Conservation (phyloP, 2,888 invertebrate genomes). For the Cephus spinipes region DNA sequence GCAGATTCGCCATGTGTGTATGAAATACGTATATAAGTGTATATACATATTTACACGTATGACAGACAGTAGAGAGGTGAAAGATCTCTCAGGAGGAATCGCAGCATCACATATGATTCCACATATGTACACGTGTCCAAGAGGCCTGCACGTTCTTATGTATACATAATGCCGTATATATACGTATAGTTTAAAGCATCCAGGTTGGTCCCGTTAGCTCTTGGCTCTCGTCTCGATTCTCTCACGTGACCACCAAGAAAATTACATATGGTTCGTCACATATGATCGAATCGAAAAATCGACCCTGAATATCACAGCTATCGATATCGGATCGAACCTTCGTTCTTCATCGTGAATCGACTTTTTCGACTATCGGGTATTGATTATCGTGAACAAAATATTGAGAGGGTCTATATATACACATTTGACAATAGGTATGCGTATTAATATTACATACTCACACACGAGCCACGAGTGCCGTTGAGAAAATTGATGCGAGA, state of each 20-base stretch:
- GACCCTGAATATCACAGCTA: slow-evolving; percentile 24
- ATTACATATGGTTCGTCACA: slow-evolving; percentile 16
- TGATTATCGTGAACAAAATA: not conserved
- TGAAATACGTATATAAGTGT: not conserved
- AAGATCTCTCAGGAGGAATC: not conserved
- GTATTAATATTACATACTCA: not conserved
- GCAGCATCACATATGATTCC: not conserved
- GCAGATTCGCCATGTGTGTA: not conserved
- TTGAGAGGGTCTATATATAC: not conserved
- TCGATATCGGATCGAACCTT: not conserved
- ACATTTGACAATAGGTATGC: not conserved
- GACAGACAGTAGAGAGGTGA: not conserved
- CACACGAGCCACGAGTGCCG: not conserved
- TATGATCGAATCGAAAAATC: slow-evolving; percentile 12
- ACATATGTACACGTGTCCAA: not conserved
- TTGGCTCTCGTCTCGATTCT: slow-evolving; percentile 55
- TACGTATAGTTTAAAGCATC: slow-evolving; percentile 8
- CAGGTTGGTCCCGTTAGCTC: slow-evolving; percentile 58
- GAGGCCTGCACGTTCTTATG: slow-evolving; percentile 7
- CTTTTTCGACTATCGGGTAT: not conserved
- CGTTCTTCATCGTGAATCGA: not conserved
- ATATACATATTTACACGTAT: too few species aligned
- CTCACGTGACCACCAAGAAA: slow-evolving; percentile 24
- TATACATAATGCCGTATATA: not conserved
- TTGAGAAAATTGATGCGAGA: not conserved